Percentiles rank a stretch among this genome's conserved stretches.
These are phyloP conservation scores for Periophthalmus magnuspinnatus DNA, from an alignment of 2,797 vertebrate genomes.

Conservation along the genomic window DNA sequence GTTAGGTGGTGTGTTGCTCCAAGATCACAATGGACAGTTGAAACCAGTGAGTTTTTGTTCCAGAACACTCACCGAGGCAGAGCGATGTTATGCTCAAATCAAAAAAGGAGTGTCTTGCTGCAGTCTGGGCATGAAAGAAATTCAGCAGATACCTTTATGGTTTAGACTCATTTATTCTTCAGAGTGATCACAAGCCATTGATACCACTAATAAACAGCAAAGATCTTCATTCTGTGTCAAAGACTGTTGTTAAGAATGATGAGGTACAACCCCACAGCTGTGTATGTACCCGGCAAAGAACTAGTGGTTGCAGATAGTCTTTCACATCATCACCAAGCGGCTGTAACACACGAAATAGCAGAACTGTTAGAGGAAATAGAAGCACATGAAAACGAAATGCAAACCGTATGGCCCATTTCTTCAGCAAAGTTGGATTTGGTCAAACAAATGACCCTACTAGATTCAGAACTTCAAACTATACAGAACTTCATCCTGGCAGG, in stretches of 20 bases:
- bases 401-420: neutral
- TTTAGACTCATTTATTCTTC: too few species aligned
- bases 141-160: too few species aligned
- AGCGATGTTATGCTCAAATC: too few species aligned
- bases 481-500: neutral
- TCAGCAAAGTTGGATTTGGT: neutral
- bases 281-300: neutral
- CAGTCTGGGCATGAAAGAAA: too few species aligned
- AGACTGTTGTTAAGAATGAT: neutral
- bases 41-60: too few species aligned
- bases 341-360: neutral
- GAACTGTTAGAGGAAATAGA: neutral
- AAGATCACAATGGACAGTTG: too few species aligned
- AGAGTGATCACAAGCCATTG: neutral
- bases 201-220: neutral
- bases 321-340: neutral
- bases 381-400: too few species aligned
- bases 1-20: too few species aligned
- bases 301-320: neutral
- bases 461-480: neutral
- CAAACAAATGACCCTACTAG: neutral
- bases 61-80: too few species aligned
- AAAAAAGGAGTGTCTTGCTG: too few species aligned
- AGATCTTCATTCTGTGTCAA: neutral
- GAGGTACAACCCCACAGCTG: neutral